Conservation (phyloP, 2,888 invertebrate species). For the Dorcus hopei region DNA sequence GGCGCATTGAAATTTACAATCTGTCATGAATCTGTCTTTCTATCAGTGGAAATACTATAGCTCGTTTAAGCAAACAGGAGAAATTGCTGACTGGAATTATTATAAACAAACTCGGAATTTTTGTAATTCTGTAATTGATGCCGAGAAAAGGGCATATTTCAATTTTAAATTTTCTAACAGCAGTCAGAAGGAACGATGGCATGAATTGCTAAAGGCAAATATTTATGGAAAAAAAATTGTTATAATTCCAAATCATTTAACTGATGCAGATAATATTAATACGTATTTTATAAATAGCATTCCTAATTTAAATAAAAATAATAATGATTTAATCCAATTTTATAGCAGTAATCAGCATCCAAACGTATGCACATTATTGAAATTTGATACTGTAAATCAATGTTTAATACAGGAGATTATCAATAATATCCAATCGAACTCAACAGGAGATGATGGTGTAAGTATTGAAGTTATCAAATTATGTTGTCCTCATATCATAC, state of each 20-base stretch:
- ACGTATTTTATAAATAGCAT: background rate
- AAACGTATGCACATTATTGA: background rate
- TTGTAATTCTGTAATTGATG: slow-evolving; percentile 6
- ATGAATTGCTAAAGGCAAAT: background rate
- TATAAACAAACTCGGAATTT: slow-evolving; percentile 15
- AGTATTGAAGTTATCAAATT: background rate
- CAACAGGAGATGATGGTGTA: background rate
- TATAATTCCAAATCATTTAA: background rate
- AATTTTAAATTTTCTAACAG: background rate
- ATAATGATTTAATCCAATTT: background rate
- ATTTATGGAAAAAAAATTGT: background rate
- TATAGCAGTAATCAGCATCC: background rate
- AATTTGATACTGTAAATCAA: background rate
- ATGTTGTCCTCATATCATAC: background rate
- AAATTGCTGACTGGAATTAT: slow-evolving; percentile 3
- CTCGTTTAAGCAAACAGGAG: slow-evolving; percentile 1
- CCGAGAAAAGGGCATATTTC: slow-evolving; percentile 10
- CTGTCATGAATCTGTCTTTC: too few relatives aligned
- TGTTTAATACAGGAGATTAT: background rate
- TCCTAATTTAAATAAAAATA: background rate
- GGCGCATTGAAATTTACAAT: too few relatives aligned
- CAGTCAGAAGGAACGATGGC: background rate
- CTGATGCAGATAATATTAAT: background rate
- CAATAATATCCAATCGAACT: background rate
- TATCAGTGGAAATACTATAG: too few relatives aligned